Percentiles rank a stretch among this genome's conserved stretches.
phyloP scores from a whole-genome alignment of 2,113 vertebrate genomes.

The Rynchops niger region DNA sequence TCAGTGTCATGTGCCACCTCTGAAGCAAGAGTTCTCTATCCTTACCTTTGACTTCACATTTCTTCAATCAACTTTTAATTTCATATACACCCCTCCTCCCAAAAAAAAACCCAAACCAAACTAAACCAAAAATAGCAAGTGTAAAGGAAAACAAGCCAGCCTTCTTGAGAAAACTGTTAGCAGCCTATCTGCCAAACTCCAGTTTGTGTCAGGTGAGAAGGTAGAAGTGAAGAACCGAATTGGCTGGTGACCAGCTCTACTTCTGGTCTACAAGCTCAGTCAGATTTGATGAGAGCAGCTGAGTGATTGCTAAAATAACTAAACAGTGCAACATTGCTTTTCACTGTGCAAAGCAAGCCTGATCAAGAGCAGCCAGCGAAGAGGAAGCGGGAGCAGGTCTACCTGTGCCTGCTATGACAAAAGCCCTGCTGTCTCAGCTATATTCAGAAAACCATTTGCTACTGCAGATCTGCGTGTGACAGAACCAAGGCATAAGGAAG shows the following conservation, averaged over 20 bases:
- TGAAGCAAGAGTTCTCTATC: not conserved
- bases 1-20: not conserved
- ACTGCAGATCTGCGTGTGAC: not conserved
- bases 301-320: not conserved
- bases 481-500: not conserved
- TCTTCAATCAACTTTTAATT: not conserved
- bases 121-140: not conserved
- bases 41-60: not conserved
- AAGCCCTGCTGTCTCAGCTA: not conserved
- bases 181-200: not conserved
- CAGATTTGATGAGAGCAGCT: not conserved
- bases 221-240: not conserved
- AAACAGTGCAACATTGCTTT: not conserved
- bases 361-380: slow-evolving; percentile 6
- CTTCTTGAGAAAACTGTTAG: not conserved
- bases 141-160: not conserved
- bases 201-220: not conserved
- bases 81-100: not conserved
- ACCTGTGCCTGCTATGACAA: not conserved
- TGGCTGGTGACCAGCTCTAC: slow-evolving; percentile 10
- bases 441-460: slow-evolving; percentile 9
- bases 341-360: not conserved
- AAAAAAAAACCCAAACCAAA: not conserved
- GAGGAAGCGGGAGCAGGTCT: not conserved
- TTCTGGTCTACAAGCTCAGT: not conserved